A percentile compares a stretch with the other conserved stretches of the same genome.
Evolutionary conservation across 1,140 invertebrate species (phyloP).

Genomic region (Schlechtendalia chinensis): DNA sequence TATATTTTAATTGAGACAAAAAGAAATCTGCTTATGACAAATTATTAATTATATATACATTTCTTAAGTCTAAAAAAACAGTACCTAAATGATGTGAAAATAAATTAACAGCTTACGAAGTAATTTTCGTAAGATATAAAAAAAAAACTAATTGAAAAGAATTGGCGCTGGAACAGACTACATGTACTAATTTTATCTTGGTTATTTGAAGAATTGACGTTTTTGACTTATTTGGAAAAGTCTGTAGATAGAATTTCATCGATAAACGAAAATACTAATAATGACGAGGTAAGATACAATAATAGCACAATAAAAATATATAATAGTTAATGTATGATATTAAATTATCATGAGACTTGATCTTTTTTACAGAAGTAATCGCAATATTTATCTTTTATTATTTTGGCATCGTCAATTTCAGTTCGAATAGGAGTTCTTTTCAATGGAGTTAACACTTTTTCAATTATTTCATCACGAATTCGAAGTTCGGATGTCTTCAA

Average conservation of each 20-base stretch:
- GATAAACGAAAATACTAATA: neutral
- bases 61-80: neutral
- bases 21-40: neutral
- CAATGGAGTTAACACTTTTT: constrained; percentile 28
- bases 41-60: neutral
- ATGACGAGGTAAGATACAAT: constrained; percentile 33
- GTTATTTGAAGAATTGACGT: constrained; percentile 54
- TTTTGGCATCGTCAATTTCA: neutral
- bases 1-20: neutral
- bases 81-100: neutral
- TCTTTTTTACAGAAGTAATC: constrained; percentile 31
- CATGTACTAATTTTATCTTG: constrained; percentile 54
- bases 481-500: constrained; percentile 12
- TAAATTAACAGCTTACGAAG: neutral
- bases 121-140: constrained; percentile 2
- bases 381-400: constrained; percentile 25
- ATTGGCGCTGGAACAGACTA: constrained; percentile 53
- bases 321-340: constrained; percentile 22
- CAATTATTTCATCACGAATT: constrained; percentile 23
- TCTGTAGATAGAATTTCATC: constrained; percentile 1
- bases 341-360: constrained; percentile 35
- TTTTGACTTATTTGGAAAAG: constrained; percentile 18
- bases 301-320: constrained; percentile 24
- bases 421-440: constrained; percentile 5
- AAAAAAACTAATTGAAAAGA: too few relatives aligned